Base-by-base conservation (phyloP, 2,888 invertebrate species). In the Nomada goodeniana region DNA sequence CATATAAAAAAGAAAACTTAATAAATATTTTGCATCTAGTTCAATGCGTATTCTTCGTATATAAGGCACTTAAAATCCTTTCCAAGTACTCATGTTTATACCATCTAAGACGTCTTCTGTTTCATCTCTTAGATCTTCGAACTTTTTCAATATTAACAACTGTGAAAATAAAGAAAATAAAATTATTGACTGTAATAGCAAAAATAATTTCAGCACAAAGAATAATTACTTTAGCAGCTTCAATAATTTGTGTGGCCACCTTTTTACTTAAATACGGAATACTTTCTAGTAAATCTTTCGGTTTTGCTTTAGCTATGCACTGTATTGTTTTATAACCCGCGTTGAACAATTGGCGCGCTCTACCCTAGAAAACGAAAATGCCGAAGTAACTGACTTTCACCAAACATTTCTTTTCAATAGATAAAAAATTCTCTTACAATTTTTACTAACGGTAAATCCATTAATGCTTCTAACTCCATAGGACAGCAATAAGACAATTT, bases 381-480 rank as follows among this genome's bases (percentile, higher is more conserved):
- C 60, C 23, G 42, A 29, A 10, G 47, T 52, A 29, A 47, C 23
- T 13, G 1, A 29, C 13, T 75, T 53, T 26, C 53, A 23, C 53
- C 9, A 20, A n/a, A 53, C 7, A 36, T 36, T 55, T 18, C 55
- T 47, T 67, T 11, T 1, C 9, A 57, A 50, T 18, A 64, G 77
- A 68, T 42, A 2, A 53, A n/a, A 52, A 60, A 20, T 44, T 69
- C 52, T 89, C 90, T 91, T 93, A 97, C 97, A 94, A 97, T 96
- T 95, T 97, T 98, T 3, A 99, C 98, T 26, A 96, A 96, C 1
- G 99, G 98, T 86, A 99, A 95, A 86, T 98, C 97, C 96, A 99
- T 96, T 26, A 99, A 95, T 15, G 96, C 96, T 50, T 96, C 94
- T 73, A 99, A 94, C 88, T 98, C 98, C 0, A 95, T 94, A 13